Evolutionary conservation across 2,888 invertebrate genomes (phyloP).

Genomic region (Erebia palarica): DNA sequence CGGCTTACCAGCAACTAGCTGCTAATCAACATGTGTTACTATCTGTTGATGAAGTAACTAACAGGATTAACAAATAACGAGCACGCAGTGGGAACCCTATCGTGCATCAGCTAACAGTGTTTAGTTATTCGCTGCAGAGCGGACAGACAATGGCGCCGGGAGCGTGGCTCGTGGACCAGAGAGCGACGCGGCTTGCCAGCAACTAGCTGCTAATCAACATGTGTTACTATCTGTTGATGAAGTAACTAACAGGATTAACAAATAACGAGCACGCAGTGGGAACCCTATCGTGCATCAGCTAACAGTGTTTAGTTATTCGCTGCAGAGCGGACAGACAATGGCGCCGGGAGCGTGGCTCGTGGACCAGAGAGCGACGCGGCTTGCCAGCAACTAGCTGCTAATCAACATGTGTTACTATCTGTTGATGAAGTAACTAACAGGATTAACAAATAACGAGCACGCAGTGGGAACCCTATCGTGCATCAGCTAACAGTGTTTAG

Average conservation of each 20-base stretch:
- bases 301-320: conserved; percentile 75
- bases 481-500: conserved; percentile 71
- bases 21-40: conserved; percentile 42
- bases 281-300: conserved; percentile 59
- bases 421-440: neutral
- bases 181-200: conserved; percentile 53
- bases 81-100: neutral
- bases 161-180: conserved; percentile 60
- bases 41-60: conserved; percentile 2
- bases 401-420: conserved; percentile 43
- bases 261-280: conserved; percentile 31
- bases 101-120: conserved; percentile 64
- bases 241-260: neutral
- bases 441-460: neutral
- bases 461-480: neutral
- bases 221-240: conserved; percentile 37
- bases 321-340: conserved; percentile 63
- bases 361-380: conserved; percentile 59
- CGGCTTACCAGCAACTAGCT: conserved; percentile 51
- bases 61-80: neutral
- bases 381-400: conserved; percentile 48
- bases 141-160: conserved; percentile 61
- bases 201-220: conserved; percentile 49
- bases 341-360: conserved; percentile 58
- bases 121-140: conserved; percentile 65